Conservation (phyloP, 2,113 vertebrate species). For the Sigmodon hispidus region DNA sequence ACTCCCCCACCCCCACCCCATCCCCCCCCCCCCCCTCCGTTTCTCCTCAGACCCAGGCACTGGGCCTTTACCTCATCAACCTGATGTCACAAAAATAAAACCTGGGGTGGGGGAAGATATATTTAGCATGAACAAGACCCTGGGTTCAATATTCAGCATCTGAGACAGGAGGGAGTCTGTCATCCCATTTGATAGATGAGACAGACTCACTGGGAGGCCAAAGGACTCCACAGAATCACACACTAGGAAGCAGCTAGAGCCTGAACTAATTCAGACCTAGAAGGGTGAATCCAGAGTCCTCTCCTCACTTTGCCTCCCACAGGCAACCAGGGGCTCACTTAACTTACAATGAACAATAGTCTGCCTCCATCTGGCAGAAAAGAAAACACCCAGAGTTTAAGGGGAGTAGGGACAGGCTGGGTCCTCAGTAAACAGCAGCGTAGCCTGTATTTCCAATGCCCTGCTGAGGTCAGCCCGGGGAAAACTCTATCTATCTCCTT, state of each 20-base stretch:
- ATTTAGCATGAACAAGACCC: background rate
- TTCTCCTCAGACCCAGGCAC: background rate
- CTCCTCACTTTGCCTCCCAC: background rate
- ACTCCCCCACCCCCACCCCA: too few species aligned
- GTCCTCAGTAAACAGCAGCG: background rate
- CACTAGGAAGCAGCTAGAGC: background rate
- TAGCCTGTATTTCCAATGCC: background rate
- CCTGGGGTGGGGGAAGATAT: background rate
- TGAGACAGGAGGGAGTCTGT: background rate
- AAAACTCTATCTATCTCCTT: background rate
- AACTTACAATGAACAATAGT: background rate
- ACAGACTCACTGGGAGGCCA: background rate
- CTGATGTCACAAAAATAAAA: background rate
- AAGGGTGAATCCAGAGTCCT: background rate
- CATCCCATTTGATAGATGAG: background rate
- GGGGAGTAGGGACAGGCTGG: background rate
- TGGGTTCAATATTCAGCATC: background rate
- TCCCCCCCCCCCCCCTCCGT: too few species aligned
- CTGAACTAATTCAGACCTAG: background rate
- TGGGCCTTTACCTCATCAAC: background rate
- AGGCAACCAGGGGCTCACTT: background rate
- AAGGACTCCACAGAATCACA: background rate
- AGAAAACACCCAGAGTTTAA: background rate
- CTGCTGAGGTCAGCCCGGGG: background rate
- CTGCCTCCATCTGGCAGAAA: constrained; percentile 2